A percentile compares a stretch with the other conserved stretches of the same genome.
phyloP scores from a whole-genome alignment of 2,113 vertebrate genomes.

The Oreochromis aureus region DNA sequence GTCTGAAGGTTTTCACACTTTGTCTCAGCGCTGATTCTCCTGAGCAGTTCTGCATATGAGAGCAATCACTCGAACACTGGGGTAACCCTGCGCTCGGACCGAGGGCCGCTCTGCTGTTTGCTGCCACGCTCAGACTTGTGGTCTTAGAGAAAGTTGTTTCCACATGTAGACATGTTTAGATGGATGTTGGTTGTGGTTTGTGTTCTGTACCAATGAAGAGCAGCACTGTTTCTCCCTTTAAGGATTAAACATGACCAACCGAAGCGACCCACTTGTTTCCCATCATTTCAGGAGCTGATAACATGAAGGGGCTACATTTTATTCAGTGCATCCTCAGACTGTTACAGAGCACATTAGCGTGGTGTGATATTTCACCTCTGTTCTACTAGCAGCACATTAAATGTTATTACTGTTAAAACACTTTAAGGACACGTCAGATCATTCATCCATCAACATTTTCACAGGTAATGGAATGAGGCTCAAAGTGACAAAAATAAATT shows the following conservation, averaged over 20 bases:
- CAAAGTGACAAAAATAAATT: slow-evolving; percentile 70
- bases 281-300: neutral
- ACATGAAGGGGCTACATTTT: slow-evolving; percentile 27
- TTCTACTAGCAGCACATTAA: slow-evolving; percentile 26
- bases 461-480: slow-evolving; percentile 29
- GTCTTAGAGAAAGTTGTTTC: neutral
- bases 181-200: slow-evolving; percentile 38
- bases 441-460: neutral
- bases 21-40: neutral
- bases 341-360: neutral
- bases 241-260: slow-evolving; percentile 46
- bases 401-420: neutral
- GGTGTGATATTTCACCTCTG: neutral
- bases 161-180: slow-evolving; percentile 36
- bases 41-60: neutral
- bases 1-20: neutral
- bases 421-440: neutral
- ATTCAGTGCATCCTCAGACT: slow-evolving; percentile 28
- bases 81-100: neutral
- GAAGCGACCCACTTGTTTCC: neutral
- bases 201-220: slow-evolving; percentile 36
- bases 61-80: neutral
- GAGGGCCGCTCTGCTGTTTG: neutral
- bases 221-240: slow-evolving; percentile 31
- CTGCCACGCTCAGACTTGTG: neutral